Evolutionary conservation across 2,888 invertebrate species (phyloP).

Genomic region (Nebria brevicollis): DNA sequence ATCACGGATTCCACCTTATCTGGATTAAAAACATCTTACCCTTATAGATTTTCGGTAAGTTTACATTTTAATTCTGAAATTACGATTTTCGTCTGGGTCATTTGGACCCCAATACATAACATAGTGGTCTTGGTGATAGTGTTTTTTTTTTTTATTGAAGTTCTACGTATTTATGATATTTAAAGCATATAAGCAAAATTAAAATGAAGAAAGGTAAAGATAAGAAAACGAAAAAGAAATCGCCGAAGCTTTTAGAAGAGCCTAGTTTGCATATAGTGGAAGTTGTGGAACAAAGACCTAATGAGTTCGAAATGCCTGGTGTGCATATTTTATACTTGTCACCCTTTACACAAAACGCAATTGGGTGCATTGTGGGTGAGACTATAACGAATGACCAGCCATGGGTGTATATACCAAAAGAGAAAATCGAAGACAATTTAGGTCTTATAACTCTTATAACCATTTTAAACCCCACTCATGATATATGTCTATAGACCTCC

Average conservation of each 20-base stretch:
- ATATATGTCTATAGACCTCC: conserved; percentile 58
- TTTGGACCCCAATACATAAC: no score
- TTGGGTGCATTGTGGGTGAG: conserved; percentile 74
- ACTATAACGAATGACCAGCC: conserved; percentile 80
- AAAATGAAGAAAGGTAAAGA: not conserved
- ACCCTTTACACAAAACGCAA: conserved; percentile 69
- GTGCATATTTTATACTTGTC: conserved; percentile 66
- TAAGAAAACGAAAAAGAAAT: not conserved
- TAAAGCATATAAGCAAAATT: not conserved
- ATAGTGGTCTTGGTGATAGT: no score
- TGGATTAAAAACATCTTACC: no score
- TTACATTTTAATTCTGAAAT: no score
- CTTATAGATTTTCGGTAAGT: no score
- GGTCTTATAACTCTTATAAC: not conserved
- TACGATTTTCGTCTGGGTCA: no score
- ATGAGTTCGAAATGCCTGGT: conserved; percentile 66
- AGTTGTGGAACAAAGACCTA: not conserved
- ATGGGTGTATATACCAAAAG: conserved; percentile 74
- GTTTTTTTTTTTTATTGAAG: not conserved
- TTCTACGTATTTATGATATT: not conserved
- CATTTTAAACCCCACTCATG: no score
- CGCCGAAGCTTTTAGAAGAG: not conserved
- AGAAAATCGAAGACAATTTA: conserved; percentile 71
- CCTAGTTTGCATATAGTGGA: not conserved
- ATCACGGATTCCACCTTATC: no score